phyloP scores from a whole-genome alignment of 2,113 vertebrate genomes.

The Camelus dromedarius region DNA sequence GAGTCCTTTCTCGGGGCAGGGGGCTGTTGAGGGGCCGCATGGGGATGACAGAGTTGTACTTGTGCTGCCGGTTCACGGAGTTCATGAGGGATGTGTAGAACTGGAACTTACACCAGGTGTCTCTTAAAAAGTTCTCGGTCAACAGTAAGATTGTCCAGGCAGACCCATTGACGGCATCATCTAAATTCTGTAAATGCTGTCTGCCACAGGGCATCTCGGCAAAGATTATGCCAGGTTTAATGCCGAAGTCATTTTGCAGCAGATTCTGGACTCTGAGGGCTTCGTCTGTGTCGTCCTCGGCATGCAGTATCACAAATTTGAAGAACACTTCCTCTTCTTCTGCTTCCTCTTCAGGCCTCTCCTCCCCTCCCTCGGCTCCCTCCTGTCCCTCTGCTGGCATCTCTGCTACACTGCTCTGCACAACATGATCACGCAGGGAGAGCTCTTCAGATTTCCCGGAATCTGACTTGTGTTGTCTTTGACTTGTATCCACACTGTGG shows the following conservation, averaged over 20 bases:
- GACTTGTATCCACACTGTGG: background rate
- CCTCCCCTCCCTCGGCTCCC: background rate
- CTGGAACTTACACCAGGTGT: slow-evolving; percentile 81
- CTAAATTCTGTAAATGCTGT: slow-evolving; percentile 79
- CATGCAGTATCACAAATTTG: slow-evolving; percentile 80
- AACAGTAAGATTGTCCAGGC: slow-evolving; percentile 79
- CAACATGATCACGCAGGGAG: background rate
- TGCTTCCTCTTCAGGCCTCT: background rate
- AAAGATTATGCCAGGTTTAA: slow-evolving; percentile 83
- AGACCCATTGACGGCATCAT: slow-evolving; percentile 76
- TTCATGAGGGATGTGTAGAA: slow-evolving; percentile 78
- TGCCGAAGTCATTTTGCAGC: slow-evolving; percentile 77
- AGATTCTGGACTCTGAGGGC: slow-evolving; percentile 75
- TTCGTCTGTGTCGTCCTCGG: slow-evolving; percentile 68
- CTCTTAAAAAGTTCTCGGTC: slow-evolving; percentile 82
- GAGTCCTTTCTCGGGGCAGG: slow-evolving; percentile 77
- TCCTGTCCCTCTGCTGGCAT: background rate
- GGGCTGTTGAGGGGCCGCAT: slow-evolving; percentile 81
- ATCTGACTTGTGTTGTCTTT: slow-evolving; percentile 14
- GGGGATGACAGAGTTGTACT: slow-evolving; percentile 82
- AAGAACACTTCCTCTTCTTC: slow-evolving; percentile 71
- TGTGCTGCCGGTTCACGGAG: slow-evolving; percentile 80
- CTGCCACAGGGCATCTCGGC: slow-evolving; percentile 77
- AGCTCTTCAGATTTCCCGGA: background rate
- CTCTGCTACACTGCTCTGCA: accelerated